A percentile compares a stretch with the other conserved stretches of the same genome.
Evolutionary conservation across 64 coral and sea anemone species (phyloP).

Genomic region (Orbicella faveolata): DNA sequence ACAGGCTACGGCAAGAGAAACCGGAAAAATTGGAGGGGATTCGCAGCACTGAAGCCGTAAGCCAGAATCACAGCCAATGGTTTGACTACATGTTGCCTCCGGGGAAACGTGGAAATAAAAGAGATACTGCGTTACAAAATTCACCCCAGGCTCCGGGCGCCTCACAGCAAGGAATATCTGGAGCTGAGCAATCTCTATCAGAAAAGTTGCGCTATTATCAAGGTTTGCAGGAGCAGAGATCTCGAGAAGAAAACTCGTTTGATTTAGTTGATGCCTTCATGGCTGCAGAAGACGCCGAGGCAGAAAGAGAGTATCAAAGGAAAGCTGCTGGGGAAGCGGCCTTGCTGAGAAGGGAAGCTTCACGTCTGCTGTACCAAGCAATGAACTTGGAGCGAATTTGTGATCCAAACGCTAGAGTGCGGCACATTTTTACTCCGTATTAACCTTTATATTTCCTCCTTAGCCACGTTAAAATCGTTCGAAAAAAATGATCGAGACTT

Average conservation of each 20-base stretch:
- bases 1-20: not conserved
- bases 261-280: slow-evolving; percentile 63
- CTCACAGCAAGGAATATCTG: not conserved
- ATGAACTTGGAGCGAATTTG: slow-evolving; percentile 85
- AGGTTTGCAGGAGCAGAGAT: not conserved
- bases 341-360: slow-evolving; percentile 77
- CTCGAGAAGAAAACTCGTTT: slow-evolving; percentile 30
- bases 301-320: slow-evolving; percentile 44
- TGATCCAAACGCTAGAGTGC: slow-evolving; percentile 80
- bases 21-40: not conserved
- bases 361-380: slow-evolving; percentile 61
- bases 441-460: not conserved
- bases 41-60: slow-evolving; percentile 6
- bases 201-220: slow-evolving; percentile 62
- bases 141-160: too few species aligned
- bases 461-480: too few species aligned
- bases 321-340: slow-evolving; percentile 71
- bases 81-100: slow-evolving; percentile 69
- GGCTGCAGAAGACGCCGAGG: slow-evolving; percentile 30
- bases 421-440: slow-evolving; percentile 71
- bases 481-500: too few species aligned
- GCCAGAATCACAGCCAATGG: slow-evolving; percentile 19
- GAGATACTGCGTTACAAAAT: not conserved
- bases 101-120: not conserved
- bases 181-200: not conserved